Evolutionary conservation across 2,888 invertebrate species (phyloP).

Genomic region (Dicycla oo): DNA sequence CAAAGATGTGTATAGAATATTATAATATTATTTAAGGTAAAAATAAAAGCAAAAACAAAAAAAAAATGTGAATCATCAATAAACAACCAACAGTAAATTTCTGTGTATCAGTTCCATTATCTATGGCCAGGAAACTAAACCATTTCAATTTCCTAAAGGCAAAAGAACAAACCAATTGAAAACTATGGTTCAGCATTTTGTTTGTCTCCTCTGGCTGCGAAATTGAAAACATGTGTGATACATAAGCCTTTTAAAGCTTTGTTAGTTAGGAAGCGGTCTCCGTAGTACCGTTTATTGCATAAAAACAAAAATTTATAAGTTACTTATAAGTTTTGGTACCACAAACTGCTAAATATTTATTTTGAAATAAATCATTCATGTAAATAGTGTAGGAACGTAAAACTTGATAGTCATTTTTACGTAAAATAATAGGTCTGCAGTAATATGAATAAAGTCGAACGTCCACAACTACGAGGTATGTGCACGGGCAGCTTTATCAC

Average conservation of each 20-base stretch:
- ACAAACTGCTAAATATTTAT: not conserved
- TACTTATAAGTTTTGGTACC: not conserved
- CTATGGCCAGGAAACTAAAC: constrained; percentile 13
- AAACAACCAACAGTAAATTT: constrained; percentile 5
- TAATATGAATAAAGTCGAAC: not conserved
- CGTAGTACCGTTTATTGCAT: not conserved
- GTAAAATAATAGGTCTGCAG: not conserved
- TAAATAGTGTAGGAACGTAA: too few species aligned
- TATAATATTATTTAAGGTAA: not conserved
- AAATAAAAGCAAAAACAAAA: not conserved
- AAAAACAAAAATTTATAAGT: not conserved
- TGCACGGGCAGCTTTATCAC: not conserved
- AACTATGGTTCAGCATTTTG: not conserved
- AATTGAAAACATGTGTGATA: constrained; percentile 1
- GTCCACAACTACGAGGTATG: not conserved
- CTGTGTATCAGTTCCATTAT: constrained; percentile 5
- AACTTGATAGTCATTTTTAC: not conserved
- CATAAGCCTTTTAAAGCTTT: not conserved
- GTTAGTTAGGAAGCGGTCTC: not conserved
- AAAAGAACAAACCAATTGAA: not conserved
- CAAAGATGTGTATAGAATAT: not conserved
- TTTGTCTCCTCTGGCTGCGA: not conserved
- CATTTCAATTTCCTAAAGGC: constrained; percentile 34
- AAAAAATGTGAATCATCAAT: not conserved
- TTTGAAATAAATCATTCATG: not conserved